phyloP scores from a whole-genome alignment of 2,797 vertebrate species.

The Psittacula derbiana region DNA sequence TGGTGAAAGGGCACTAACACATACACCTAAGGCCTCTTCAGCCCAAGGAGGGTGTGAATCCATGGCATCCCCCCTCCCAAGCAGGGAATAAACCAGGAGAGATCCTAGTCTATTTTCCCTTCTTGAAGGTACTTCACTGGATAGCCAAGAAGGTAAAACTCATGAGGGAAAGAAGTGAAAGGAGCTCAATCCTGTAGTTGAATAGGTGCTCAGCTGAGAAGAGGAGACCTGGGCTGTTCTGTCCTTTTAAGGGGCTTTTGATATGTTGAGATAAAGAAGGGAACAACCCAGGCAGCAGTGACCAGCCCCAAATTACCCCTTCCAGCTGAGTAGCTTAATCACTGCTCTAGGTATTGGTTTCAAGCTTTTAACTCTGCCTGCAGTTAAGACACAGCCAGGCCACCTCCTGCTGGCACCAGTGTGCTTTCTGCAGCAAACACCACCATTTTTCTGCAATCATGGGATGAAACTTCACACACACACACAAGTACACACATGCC shows the following conservation, averaged over 20 bases:
- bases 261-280: background rate
- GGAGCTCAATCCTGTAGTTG: background rate
- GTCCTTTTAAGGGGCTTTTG: background rate
- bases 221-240: background rate
- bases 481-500: background rate
- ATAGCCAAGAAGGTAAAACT: background rate
- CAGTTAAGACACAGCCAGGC: background rate
- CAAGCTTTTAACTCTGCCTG: background rate
- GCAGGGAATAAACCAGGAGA: background rate
- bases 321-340: background rate
- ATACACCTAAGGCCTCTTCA: background rate
- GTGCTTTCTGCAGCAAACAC: background rate
- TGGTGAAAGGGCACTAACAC: accelerated
- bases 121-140: background rate
- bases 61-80: accelerated
- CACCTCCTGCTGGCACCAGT: background rate
- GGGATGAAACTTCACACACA: background rate
- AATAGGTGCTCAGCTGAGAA: background rate
- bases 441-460: background rate
- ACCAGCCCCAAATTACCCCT: background rate
- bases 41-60: accelerated
- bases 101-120: background rate
- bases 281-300: background rate
- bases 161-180: background rate
- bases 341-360: background rate